Percentiles rank a stretch among this genome's conserved stretches.
phyloP scores from a whole-genome alignment of 2,797 vertebrate species.

The Neostethus bicornis region DNA sequence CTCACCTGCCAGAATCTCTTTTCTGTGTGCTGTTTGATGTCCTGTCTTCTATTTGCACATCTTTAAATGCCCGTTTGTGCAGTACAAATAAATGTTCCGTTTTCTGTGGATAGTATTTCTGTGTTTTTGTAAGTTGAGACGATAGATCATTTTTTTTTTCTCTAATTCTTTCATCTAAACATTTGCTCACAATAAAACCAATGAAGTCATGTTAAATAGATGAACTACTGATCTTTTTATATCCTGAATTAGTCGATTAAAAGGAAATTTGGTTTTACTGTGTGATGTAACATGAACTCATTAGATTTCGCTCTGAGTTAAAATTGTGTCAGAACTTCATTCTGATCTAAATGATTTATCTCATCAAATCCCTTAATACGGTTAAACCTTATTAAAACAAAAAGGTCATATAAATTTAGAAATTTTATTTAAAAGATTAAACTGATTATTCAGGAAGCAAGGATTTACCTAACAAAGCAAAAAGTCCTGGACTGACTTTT shows the following conservation, averaged over 20 bases:
- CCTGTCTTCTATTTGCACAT: too few relatives aligned
- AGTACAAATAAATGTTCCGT: too few relatives aligned
- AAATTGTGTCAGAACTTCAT: slow-evolving; percentile 18
- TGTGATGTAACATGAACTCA: slow-evolving; percentile 13
- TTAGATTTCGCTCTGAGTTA: slow-evolving; percentile 5
- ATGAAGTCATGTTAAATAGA: neutral
- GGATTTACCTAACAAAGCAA: slow-evolving; percentile 15
- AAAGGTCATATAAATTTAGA: slow-evolving; percentile 4
- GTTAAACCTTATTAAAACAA: slow-evolving; percentile 3
- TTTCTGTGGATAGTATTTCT: too few relatives aligned
- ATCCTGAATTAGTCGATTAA: slow-evolving; percentile 7
- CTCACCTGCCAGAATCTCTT: too few relatives aligned
- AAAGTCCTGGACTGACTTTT: neutral
- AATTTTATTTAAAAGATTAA: slow-evolving; percentile 17
- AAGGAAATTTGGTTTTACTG: neutral
- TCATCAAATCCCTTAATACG: slow-evolving; percentile 9
- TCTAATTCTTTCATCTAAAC: too few relatives aligned
- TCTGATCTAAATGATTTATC: slow-evolving; percentile 5
- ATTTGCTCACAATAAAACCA: neutral
- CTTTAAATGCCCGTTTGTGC: too few relatives aligned
- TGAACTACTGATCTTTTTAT: neutral
- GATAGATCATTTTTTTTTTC: too few relatives aligned
- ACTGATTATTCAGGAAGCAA: slow-evolving; percentile 1
- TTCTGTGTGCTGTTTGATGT: too few relatives aligned
- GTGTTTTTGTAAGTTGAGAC: too few relatives aligned